Evolutionary conservation across 2,797 vertebrate genomes (phyloP), one percentile per base, ranked within the genome.

Genomic region (Telmatherina bonti): DNA sequence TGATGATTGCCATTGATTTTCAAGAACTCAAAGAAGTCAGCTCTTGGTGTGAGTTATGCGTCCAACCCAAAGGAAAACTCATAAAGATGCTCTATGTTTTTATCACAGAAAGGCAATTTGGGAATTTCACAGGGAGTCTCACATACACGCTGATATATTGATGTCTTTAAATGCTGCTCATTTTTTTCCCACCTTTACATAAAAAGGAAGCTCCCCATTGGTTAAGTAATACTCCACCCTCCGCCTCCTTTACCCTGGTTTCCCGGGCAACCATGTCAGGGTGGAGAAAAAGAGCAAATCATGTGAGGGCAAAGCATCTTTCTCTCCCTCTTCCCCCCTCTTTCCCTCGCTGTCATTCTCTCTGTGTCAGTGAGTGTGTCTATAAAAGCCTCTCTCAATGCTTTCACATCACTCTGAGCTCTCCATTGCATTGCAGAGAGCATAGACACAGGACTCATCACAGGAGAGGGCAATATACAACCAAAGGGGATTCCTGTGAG

Each of bases 261-360:
- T 92, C 93, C 93, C 67, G 52, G 90, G 94, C 76, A 94, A 95
- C 94, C 82, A 78, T 90, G 90, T 92, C 90, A 91, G 89, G 93
- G 92, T 89, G 90, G 91, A 93, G 90, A 85, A 93, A 92, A 93
- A 85, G 85, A 91, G 89, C 91, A 91, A 95, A 93, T 94, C 92
- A 91, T 92, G 82, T 92, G 91, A 93, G 90, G 82, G 76, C 79
- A 89, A 70, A 93, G 93, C 93, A 94, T 92, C 88, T 83, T 83
- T 84, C 71, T 82, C 73, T 78, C 76, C 62, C 72, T 77, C 76
- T 80, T 72, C 74, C 70, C 74, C n/a, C 74, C 77, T 62, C 70
- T 68, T 68, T 30, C 55, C 11, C 61, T 66, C 59, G 45, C 58
- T 41, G 72, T 73, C 65, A 51, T 70, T 63, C 77, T 84, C 79